Evolutionary conservation across 2,113 vertebrate species (phyloP).

Genomic region (Apteryx mantelli): DNA sequence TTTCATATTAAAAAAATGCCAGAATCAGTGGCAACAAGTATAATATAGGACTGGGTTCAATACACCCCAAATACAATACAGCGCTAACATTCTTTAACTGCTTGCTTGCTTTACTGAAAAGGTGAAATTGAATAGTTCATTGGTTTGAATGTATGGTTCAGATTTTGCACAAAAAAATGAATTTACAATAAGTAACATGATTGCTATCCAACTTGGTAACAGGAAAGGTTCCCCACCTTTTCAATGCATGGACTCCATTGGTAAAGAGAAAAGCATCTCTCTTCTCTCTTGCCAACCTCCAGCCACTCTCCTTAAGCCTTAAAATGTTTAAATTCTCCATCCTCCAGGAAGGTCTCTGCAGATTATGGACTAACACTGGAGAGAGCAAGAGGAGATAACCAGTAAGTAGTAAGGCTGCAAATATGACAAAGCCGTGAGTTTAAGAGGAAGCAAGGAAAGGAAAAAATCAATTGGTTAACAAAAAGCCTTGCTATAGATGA

Average conservation of each 20-base stretch:
- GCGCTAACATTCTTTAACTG: not conserved
- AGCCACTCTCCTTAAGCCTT: not conserved
- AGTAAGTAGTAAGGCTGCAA: not conserved
- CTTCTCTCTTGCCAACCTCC: not conserved
- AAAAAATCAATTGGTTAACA: not conserved
- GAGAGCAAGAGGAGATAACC: not conserved
- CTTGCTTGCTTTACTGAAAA: not conserved
- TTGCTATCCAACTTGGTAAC: not conserved
- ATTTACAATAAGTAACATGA: not conserved
- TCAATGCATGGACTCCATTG: not conserved
- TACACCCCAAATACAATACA: not conserved
- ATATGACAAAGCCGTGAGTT: not conserved
- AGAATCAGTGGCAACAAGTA: not conserved
- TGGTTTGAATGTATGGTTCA: not conserved
- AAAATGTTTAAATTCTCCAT: not conserved
- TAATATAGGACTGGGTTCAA: not conserved
- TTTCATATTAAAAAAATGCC: not conserved
- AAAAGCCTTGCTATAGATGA: not conserved
- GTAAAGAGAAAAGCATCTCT: not conserved
- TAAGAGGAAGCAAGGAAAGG: not conserved
- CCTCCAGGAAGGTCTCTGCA: not conserved
- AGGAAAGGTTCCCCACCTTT: not conserved
- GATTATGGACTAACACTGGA: not conserved
- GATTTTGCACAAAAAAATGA: not conserved
- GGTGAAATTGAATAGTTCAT: not conserved